phyloP scores from a whole-genome alignment of 2,113 vertebrate genomes.

The Halichoerus grypus region DNA sequence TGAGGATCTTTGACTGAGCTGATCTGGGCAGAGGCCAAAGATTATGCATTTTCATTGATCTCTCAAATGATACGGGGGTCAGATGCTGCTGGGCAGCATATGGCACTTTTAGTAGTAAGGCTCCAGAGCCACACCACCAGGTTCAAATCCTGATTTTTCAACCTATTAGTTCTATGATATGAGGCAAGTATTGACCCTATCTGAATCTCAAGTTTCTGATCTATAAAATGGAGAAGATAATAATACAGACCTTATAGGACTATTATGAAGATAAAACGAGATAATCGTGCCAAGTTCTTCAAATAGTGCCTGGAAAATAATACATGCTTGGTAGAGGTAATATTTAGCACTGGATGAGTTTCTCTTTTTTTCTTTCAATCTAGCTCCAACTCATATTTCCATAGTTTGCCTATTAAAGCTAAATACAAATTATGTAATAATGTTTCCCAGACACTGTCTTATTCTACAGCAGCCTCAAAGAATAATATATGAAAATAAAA shows the following conservation, averaged over 20 bases:
- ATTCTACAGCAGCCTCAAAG: neutral
- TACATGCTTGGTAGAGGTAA: neutral
- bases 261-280: neutral
- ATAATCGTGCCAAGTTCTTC: neutral
- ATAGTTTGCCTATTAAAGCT: neutral
- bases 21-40: neutral
- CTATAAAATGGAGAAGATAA: neutral
- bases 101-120: neutral
- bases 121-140: neutral
- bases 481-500: slow-evolving; percentile 1
- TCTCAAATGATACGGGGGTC: neutral
- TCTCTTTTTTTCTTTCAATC: neutral
- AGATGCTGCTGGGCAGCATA: neutral
- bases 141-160: neutral
- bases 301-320: neutral
- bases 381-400: neutral
- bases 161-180: neutral
- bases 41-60: neutral
- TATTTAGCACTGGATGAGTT: neutral
- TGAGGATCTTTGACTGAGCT: neutral
- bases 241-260: neutral
- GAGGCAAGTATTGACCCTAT: neutral
- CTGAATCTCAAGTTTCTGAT: neutral
- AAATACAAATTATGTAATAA: neutral
- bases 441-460: neutral